Percentiles rank a stretch among this genome's conserved stretches.
Evolutionary conservation across 1,140 invertebrate genomes (phyloP).

Genomic region (Tyrophagus putrescentiae): DNA sequence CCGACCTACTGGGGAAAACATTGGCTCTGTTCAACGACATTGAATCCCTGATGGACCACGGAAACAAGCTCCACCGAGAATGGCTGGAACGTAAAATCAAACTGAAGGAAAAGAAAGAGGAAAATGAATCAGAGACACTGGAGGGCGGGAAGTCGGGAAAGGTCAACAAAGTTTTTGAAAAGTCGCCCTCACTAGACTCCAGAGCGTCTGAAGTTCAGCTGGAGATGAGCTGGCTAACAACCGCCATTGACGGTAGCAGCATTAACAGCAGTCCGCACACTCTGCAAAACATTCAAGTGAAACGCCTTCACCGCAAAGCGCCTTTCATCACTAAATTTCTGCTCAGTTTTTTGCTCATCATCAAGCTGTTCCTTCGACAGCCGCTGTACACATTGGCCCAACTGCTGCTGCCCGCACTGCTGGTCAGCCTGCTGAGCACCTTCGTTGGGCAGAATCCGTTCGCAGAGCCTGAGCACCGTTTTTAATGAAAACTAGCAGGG

Average conservation of each 20-base stretch:
- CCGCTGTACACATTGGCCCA: constrained; percentile 46
- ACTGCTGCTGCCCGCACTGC: constrained; percentile 72
- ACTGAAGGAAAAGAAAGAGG: not conserved
- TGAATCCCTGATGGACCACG: no score
- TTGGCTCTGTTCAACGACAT: no score
- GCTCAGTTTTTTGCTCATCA: not conserved
- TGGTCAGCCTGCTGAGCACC: constrained; percentile 83
- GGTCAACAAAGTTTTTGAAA: not conserved
- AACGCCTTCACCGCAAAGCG: not conserved
- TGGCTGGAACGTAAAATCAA: not conserved
- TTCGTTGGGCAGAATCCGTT: constrained; percentile 77
- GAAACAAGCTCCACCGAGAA: not conserved
- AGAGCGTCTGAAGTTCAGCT: no score
- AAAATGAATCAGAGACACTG: not conserved
- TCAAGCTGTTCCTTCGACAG: not conserved
- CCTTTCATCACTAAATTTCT: not conserved
- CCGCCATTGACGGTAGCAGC: no score
- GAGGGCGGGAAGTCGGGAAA: not conserved
- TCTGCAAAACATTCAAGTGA: not conserved
- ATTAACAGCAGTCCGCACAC: no score
- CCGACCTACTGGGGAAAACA: no score
- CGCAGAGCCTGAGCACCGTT: no score
- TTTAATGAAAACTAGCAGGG: no score
- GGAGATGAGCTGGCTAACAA: not conserved
- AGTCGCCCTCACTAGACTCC: no score